Percentiles rank a stretch among this genome's conserved stretches.
Conservation (phyloP, 2,888 invertebrate species). For the Luperina nickerlii region DNA sequence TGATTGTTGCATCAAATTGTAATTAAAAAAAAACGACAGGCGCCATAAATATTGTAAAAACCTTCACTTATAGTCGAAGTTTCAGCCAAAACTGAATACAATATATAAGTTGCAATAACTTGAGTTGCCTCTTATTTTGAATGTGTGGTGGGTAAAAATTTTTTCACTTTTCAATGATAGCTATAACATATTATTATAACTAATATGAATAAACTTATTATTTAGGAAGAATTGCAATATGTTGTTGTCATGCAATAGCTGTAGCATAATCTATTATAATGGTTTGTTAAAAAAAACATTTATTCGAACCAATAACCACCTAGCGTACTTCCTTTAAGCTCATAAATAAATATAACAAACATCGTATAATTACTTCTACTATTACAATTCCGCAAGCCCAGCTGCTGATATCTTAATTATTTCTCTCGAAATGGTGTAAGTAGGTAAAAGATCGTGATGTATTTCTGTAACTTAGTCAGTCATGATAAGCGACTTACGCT, state of each 20-base stretch:
- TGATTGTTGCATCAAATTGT: too few relatives aligned
- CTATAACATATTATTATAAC: conserved; percentile 71
- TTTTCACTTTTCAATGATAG: conserved; percentile 71
- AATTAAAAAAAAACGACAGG: too few relatives aligned
- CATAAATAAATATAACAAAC: conserved; percentile 8
- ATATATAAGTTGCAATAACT: conserved; percentile 51
- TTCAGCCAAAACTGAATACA: conserved; percentile 62
- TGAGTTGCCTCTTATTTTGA: conserved; percentile 55
- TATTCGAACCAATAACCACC: not conserved
- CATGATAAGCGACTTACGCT: conserved; percentile 37
- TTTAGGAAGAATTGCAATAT: conserved; percentile 60
- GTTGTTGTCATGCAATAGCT: not conserved
- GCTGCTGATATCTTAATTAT: conserved; percentile 34
- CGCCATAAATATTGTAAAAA: not conserved
- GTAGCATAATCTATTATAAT: not conserved
- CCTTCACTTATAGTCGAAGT: conserved; percentile 12
- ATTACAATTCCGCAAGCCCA: conserved; percentile 33
- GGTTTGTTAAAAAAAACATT: too few relatives aligned
- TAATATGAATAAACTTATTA: conserved; percentile 74
- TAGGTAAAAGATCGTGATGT: conserved; percentile 29
- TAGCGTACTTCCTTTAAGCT: not conserved
- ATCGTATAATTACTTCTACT: conserved; percentile 2
- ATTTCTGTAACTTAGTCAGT: conserved; percentile 33
- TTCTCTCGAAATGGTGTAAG: conserved; percentile 21
- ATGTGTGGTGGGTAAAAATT: conserved; percentile 68